Conservation (phyloP, 2,113 vertebrate genomes). For the Sapajus apella region DNA sequence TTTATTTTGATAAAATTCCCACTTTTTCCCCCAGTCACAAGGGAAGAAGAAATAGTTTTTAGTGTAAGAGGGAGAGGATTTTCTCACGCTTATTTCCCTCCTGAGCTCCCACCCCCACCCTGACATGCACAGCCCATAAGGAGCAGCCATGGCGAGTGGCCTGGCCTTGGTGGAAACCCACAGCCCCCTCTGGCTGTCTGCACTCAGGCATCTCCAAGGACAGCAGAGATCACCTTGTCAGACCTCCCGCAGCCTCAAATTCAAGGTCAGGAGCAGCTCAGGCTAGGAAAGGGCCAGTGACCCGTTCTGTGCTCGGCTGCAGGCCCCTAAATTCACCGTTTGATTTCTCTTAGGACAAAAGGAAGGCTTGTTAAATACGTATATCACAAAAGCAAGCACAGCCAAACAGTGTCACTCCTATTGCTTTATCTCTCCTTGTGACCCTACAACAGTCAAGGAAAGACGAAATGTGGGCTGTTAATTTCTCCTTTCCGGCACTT, state of each 20-base stretch:
- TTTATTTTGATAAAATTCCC: neutral
- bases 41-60: neutral
- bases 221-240: accelerated
- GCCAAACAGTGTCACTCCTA: accelerated
- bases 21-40: accelerated
- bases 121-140: accelerated
- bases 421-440: neutral
- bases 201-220: too few relatives aligned
- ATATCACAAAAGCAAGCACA: neutral
- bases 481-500: neutral
- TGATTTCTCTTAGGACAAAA: neutral
- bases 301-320: neutral
- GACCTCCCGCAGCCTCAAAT: too few relatives aligned
- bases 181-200: too few relatives aligned
- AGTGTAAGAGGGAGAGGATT: neutral
- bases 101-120: too few relatives aligned
- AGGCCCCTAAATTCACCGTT: neutral
- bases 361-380: neutral
- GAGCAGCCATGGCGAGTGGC: accelerated
- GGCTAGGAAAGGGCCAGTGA: too few relatives aligned
- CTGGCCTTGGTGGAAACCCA: too few relatives aligned
- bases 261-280: neutral
- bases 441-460: neutral
- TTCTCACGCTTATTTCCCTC: neutral
- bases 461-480: accelerated